Evolutionary conservation across 2,113 vertebrate genomes (phyloP).

Genomic region (Nipponia nippon): DNA sequence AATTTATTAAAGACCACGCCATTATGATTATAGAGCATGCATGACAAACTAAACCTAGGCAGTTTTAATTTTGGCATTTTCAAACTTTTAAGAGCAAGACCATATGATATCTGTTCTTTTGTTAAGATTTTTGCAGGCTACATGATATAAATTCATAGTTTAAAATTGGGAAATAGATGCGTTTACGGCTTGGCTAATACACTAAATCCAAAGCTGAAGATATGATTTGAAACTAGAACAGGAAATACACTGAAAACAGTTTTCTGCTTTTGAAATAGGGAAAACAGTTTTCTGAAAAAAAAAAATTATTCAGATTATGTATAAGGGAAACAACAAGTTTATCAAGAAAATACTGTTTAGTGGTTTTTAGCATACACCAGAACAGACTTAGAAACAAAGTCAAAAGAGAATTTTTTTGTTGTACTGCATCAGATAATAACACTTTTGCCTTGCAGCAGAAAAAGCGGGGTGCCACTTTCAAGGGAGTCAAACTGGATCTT

Average conservation of each 20-base stretch:
- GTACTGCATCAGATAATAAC: not conserved
- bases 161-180: not conserved
- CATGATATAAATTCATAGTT: not conserved
- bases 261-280: not conserved
- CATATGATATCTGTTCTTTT: not conserved
- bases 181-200: not conserved
- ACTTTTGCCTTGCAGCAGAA: not conserved
- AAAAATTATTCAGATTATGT: not conserved
- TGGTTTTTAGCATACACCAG: not conserved
- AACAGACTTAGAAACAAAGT: not conserved
- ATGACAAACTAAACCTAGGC: not conserved
- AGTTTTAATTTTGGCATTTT: not conserved
- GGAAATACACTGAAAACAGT: not conserved
- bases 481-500: not conserved
- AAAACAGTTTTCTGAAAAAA: not conserved
- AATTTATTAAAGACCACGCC: not conserved
- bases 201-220: not conserved
- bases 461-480: not conserved
- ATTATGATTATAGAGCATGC: not conserved
- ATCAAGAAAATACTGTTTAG: not conserved
- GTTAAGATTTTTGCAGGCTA: not conserved
- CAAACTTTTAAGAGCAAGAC: not conserved
- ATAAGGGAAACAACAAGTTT: not conserved
- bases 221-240: not conserved
- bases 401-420: not conserved